phyloP scores from a whole-genome alignment of 37 sponge, comb jelly and placozoan species.

The Petrosia ficiformis region DNA sequence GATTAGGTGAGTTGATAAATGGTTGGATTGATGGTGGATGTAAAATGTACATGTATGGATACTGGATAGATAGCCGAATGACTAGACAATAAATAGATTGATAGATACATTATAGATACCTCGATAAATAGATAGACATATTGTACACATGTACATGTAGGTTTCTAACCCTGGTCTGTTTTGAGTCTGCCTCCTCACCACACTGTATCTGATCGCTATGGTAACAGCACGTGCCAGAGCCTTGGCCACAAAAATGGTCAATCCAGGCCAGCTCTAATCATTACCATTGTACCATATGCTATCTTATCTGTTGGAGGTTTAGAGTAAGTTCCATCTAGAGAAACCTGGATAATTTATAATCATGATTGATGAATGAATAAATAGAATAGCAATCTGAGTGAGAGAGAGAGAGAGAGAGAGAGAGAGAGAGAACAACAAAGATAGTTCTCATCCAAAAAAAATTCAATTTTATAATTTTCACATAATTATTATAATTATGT shows the following conservation, averaged over 20 bases:
- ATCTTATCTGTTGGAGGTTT: constrained; percentile 67
- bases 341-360: constrained; percentile 47
- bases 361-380: not conserved
- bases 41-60: no score
- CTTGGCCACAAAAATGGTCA: constrained; percentile 28
- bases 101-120: not conserved
- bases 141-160: not conserved
- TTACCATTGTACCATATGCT: constrained; percentile 90
- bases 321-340: constrained; percentile 75
- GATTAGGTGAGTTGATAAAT: no score
- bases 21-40: not conserved
- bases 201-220: constrained; percentile 90
- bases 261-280: constrained; percentile 53
- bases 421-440: not conserved
- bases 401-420: no score
- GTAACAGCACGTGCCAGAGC: constrained; percentile 71
- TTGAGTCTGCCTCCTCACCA: constrained; percentile 82
- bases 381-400: no score
- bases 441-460: no score
- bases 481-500: no score
- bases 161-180: constrained; percentile 62
- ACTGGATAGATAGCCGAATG: not conserved
- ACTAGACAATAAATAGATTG: not conserved
- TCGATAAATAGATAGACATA: not conserved
- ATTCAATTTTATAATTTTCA: no score